phyloP scores from a whole-genome alignment of 2,888 invertebrate species.

The Ceramica pisi region DNA sequence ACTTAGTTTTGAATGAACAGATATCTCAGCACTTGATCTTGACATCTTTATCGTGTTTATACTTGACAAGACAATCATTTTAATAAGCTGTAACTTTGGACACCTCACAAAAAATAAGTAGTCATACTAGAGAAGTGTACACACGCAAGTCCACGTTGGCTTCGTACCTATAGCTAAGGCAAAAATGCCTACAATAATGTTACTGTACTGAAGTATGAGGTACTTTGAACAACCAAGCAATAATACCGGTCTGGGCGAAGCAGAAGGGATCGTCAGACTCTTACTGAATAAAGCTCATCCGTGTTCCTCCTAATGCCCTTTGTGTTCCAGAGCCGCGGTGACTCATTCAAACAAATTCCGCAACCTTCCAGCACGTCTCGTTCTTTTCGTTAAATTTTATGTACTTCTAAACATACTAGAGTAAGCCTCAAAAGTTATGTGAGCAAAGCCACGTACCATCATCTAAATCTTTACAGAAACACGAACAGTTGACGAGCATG shows the following conservation, averaged over 20 bases:
- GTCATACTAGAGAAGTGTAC: not conserved
- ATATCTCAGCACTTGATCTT: not conserved
- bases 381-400: not conserved
- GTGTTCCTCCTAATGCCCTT: too few species aligned
- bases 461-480: slow-evolving; percentile 8
- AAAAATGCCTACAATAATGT: not conserved
- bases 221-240: too few species aligned
- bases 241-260: too few species aligned
- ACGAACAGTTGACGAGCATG: slow-evolving; percentile 11
- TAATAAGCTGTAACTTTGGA: slow-evolving; percentile 10
- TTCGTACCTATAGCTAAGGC: not conserved
- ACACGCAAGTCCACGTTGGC: slow-evolving; percentile 2
- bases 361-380: too few species aligned
- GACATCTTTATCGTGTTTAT: slow-evolving; percentile 4
- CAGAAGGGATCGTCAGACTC: too few species aligned
- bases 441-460: not conserved
- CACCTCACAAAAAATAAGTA: slow-evolving; percentile 18
- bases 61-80: slow-evolving; percentile 8
- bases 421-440: not conserved
- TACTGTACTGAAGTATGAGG: not conserved
- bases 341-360: too few species aligned
- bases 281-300: too few species aligned
- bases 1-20: not conserved
- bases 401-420: too few species aligned
- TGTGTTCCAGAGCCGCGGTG: too few species aligned